phyloP scores from a whole-genome alignment of 2,113 vertebrate genomes.

The Anhinga anhinga region DNA sequence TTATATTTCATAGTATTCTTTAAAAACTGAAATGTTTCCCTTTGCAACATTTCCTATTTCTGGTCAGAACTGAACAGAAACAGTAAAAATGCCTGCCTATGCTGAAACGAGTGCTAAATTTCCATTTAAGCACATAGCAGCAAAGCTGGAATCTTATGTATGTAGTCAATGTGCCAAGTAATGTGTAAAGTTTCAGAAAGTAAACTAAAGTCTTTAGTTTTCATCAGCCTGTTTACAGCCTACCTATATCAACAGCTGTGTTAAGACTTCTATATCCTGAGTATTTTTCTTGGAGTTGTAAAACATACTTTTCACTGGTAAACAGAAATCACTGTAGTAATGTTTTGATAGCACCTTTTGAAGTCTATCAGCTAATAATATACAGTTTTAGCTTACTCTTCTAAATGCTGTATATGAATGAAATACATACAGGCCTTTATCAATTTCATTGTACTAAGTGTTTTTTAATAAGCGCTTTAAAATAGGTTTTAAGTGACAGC shows the following conservation, averaged over 20 bases:
- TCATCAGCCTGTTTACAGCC: neutral
- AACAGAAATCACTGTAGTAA: neutral
- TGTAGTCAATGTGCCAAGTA: neutral
- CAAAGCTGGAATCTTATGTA: neutral
- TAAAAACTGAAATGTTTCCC: neutral
- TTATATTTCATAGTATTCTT: neutral
- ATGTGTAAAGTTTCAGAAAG: neutral
- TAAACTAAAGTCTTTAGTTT: neutral
- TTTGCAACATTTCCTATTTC: neutral
- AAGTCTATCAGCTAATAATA: neutral
- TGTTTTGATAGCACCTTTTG: neutral
- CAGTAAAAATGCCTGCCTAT: neutral
- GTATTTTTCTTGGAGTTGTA: neutral
- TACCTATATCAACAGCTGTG: neutral
- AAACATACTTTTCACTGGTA: neutral
- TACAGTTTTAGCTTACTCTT: neutral
- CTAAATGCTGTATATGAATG: neutral
- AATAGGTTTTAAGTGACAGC: neutral
- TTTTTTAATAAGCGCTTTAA: neutral
- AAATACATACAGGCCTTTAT: neutral
- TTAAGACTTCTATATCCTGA: neutral
- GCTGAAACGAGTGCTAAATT: neutral
- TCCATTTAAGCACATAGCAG: neutral
- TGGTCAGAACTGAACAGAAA: neutral
- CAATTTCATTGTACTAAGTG: neutral